These are phyloP conservation scores for Schizaphis graminum DNA, from an alignment of 2,888 invertebrate genomes.

Conservation along the genomic window DNA sequence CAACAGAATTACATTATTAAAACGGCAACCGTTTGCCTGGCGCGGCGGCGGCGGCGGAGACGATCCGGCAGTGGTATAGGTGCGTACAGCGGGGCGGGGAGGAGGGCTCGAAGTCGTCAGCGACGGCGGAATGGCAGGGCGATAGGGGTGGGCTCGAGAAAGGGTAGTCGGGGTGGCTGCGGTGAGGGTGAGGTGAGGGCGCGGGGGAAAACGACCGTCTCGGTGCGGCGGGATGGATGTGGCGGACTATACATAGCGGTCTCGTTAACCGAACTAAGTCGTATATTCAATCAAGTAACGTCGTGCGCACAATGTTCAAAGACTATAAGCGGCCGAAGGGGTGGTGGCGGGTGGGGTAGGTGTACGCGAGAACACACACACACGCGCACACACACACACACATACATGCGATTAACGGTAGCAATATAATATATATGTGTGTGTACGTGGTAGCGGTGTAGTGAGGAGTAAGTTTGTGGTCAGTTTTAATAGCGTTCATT, in stretches of 20 bases:
- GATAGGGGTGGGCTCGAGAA: background rate
- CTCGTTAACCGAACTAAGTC: conserved; percentile 64
- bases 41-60: background rate
- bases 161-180: background rate
- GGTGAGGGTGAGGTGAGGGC: background rate
- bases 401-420: background rate
- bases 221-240: background rate
- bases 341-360: background rate
- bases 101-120: background rate
- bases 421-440: background rate
- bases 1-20: conserved; percentile 65
- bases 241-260: conserved; percentile 39
- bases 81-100: background rate
- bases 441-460: background rate
- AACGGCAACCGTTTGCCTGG: conserved; percentile 47
- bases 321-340: conserved; percentile 5
- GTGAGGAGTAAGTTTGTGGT: conserved; percentile 61
- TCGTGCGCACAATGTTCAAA: conserved; percentile 64
- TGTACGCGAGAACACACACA: background rate
- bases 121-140: background rate
- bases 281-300: conserved; percentile 65
- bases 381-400: background rate
- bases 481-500: conserved; percentile 66
- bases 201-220: conserved; percentile 21
- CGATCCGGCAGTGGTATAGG: background rate